Percentiles rank a stretch among this genome's conserved stretches.
phyloP scores from a whole-genome alignment of 2,888 invertebrate genomes.

The Chouioia cunea region DNA sequence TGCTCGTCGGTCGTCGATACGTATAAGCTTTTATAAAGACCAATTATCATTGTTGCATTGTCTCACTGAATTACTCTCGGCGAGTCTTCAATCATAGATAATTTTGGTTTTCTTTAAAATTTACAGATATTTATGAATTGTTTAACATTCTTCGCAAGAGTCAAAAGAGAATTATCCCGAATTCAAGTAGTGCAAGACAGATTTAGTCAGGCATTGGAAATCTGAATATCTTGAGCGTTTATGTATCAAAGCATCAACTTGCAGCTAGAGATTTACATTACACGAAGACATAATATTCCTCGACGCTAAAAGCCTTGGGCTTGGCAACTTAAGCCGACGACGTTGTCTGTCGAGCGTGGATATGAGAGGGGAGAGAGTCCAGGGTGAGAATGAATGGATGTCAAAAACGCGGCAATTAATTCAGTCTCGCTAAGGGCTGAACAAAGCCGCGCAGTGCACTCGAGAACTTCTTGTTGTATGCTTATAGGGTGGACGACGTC shows the following conservation, averaged over 20 bases:
- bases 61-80: background rate
- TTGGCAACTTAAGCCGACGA: slow-evolving; percentile 28
- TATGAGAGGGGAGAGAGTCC: slow-evolving; percentile 1
- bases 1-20: slow-evolving; percentile 16
- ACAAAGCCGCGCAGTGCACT: slow-evolving; percentile 60
- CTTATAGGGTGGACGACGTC: slow-evolving; percentile 54
- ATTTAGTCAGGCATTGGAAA: background rate
- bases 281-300: no score
- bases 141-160: background rate
- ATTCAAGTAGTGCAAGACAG: slow-evolving; percentile 1
- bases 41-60: background rate
- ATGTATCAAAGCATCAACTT: no score
- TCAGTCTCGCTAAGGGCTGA: slow-evolving; percentile 58
- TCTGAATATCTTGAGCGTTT: no score
- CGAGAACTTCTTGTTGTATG: slow-evolving; percentile 59
- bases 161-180: background rate
- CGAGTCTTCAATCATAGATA: slow-evolving; percentile 18
- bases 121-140: background rate
- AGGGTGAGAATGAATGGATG: slow-evolving; percentile 63
- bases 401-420: slow-evolving; percentile 68
- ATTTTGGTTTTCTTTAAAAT: slow-evolving; percentile 13
- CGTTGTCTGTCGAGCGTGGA: slow-evolving; percentile 53
- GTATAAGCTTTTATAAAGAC: slow-evolving; percentile 31
- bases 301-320: no score
- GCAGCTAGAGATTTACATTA: no score